These are phyloP conservation scores for Microplitis deprimator DNA, from an alignment of 2,888 invertebrate genomes.

Conservation along the genomic window DNA sequence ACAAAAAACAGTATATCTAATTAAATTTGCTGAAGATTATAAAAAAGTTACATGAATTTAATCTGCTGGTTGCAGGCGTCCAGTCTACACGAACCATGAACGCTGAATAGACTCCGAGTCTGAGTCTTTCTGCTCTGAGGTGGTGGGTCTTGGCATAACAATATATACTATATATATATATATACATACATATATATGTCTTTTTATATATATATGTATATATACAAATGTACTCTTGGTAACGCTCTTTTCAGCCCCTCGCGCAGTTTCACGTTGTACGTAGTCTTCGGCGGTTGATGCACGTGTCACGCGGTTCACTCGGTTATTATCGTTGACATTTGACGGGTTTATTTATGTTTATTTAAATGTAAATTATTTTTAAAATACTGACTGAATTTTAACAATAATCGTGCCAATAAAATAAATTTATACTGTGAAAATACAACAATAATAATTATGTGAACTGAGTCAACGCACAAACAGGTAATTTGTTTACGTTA, in stretches of 20 bases:
- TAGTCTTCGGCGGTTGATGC: conserved; percentile 58
- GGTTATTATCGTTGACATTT: conserved; percentile 4
- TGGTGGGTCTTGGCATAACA: conserved; percentile 18
- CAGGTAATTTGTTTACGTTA: background rate
- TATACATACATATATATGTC: conserved; percentile 13
- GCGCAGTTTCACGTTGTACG: conserved; percentile 63
- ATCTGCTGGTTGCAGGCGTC: background rate
- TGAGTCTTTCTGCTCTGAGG: conserved; percentile 14
- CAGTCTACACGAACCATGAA: background rate
- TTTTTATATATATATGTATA: background rate
- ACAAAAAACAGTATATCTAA: background rate
- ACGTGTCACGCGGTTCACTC: conserved; percentile 14
- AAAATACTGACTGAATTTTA: background rate
- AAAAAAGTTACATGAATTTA: background rate
- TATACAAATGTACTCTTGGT: conserved; percentile 6
- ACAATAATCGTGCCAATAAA: background rate
- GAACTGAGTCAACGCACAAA: background rate
- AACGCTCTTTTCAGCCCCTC: conserved; percentile 54
- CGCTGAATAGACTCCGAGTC: conserved; percentile 4
- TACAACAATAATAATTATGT: background rate
- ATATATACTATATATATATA: background rate
- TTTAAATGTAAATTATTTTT: background rate
- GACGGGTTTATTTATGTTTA: conserved; percentile 1
- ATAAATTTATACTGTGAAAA: background rate
- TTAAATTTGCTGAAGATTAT: background rate